Conservation (phyloP, 2,113 vertebrate species). For the Cyprinus carpio region DNA sequence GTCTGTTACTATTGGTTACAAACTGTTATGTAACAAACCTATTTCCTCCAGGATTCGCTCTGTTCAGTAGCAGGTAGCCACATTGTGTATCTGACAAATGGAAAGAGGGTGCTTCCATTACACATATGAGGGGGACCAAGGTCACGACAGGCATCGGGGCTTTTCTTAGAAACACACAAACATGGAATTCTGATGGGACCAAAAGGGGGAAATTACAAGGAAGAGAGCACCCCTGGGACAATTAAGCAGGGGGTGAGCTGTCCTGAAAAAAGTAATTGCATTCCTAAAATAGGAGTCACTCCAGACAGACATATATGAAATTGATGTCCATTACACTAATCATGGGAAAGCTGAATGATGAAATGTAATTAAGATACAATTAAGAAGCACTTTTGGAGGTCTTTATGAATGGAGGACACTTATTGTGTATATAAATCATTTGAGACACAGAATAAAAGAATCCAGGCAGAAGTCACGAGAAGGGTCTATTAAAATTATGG, state of each 20-base stretch:
- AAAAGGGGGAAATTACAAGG: slow-evolving; percentile 26
- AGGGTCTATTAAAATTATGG: background rate
- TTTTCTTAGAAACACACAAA: slow-evolving; percentile 58
- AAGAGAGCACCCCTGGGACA: background rate
- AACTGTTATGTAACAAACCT: slow-evolving; percentile 50
- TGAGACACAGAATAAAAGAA: background rate
- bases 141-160: background rate
- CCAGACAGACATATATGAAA: background rate
- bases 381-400: background rate
- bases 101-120: slow-evolving; percentile 33
- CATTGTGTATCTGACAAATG: slow-evolving; percentile 55
- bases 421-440: background rate
- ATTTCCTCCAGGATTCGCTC: slow-evolving; percentile 40
- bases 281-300: slow-evolving; percentile 45
- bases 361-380: background rate
- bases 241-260: background rate
- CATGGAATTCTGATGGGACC: slow-evolving; percentile 3
- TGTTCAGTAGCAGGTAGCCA: background rate
- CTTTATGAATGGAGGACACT: background rate
- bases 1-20: slow-evolving; percentile 63
- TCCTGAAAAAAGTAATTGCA: slow-evolving; percentile 32
- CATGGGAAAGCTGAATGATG: background rate
- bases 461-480: too few species aligned
- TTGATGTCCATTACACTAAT: background rate
- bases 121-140: slow-evolving; percentile 23